Base-by-base conservation (phyloP, 2,797 vertebrate species). In the Orientallactaga sibirica region DNA sequence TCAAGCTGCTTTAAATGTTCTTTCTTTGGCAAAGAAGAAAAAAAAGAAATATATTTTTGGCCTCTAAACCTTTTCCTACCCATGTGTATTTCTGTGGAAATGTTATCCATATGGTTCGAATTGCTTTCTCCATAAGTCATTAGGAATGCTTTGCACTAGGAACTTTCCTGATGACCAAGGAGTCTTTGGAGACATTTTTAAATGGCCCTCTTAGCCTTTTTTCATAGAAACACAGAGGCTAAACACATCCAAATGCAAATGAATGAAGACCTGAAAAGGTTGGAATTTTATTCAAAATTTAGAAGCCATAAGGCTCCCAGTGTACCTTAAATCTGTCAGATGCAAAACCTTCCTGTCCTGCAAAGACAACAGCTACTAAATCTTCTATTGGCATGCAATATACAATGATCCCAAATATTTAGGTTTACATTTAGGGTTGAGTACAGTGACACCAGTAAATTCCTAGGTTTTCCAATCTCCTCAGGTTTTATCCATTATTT, bases 1-100 rank as follows among this genome's bases (percentile, higher is more conserved):
- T 97, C 97, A 97, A 95, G 96, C 96, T 97, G 96, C 92, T 87
- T 96, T 96, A 97, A 97, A 96, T 97, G 96, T 97, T 96, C 95
- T 95, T 97, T 97, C 96, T 97, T 97, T 97, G 96, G 96, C 96
- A 97, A 97, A 95, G 93, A 61, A 90, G 71, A 94, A 97, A 93
- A 97, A 95, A 96, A 91, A 91, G 90, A 96, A 96, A 92, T 95
- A 90, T 96, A 96, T 96, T 97, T 97, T 97, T 96, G 97, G 95
- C 95, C 95, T 97, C 94, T 96, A 97, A 97, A 97, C 95, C 96
- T 96, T 97, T 97, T 95, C 91, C 94, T 75, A 96, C 95, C 96
- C 93, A 0, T 96, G 95, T 96, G 84, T 93, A 96, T 97, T 97
- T 97, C 95, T 97, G 91, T 68, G 95, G 87, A 97, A 96, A 97